These are phyloP conservation scores for Dusona sp. DNA, from an alignment of 2,888 invertebrate genomes.

Conservation along the genomic window DNA sequence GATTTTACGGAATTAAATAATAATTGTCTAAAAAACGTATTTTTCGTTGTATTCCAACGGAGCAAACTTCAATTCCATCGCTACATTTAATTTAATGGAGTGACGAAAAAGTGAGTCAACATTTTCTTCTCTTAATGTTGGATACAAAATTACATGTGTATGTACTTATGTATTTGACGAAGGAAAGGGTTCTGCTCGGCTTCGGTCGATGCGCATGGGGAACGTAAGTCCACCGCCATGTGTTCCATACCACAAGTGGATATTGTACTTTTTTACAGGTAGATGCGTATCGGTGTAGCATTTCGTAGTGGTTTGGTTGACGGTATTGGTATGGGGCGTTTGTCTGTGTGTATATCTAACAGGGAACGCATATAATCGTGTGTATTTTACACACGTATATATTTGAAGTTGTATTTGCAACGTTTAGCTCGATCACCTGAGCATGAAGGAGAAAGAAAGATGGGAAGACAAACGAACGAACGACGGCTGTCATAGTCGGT, in stretches of 20 bases:
- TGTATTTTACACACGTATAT: conserved; percentile 1
- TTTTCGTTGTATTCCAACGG: neutral
- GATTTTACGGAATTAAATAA: neutral
- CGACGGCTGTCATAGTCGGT: conserved; percentile 52
- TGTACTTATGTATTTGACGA: neutral
- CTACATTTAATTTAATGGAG: neutral
- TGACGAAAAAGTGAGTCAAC: conserved; percentile 3
- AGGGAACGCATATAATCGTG: neutral
- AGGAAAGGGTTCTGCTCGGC: conserved; percentile 19
- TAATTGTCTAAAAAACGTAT: neutral
- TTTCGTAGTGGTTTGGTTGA: conserved; percentile 15
- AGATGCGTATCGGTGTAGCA: conserved; percentile 10
- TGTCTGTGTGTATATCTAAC: neutral
- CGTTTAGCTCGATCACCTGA: conserved; percentile 78
- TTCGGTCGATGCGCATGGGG: conserved; percentile 53
- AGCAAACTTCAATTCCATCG: neutral
- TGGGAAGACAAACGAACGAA: conserved; percentile 36
- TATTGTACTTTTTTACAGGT: conserved; percentile 24
- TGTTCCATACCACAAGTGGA: conserved; percentile 33
- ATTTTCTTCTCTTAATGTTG: neutral
- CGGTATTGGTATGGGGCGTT: neutral
- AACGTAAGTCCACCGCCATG: conserved; percentile 34
- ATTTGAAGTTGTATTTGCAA: conserved; percentile 50
- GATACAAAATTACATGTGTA: neutral
- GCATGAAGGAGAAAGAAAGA: conserved; percentile 74